These are phyloP conservation scores for Belonocnema kinseyi DNA, from an alignment of 1,140 invertebrate species.

Conservation along the genomic window DNA sequence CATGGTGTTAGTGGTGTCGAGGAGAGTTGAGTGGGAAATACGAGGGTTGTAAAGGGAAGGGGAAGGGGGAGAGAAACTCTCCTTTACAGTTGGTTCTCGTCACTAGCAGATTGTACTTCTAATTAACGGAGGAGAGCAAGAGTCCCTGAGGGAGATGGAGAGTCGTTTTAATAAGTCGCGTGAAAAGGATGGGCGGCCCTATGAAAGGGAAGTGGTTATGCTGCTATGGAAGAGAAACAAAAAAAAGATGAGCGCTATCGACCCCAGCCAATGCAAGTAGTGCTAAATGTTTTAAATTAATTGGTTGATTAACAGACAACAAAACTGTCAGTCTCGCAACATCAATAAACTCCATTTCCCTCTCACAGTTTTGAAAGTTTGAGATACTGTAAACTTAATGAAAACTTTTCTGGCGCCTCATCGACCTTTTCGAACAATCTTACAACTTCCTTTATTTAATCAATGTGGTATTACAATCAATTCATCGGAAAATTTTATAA, in stretches of 20 bases:
- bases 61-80: conserved; percentile 54
- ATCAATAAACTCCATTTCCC: not conserved
- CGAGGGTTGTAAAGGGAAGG: conserved; percentile 51
- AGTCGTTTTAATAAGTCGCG: conserved; percentile 64
- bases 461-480: conserved; percentile 24
- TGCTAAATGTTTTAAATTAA: conserved; percentile 53
- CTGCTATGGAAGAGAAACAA: conserved; percentile 9
- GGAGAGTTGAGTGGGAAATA: conserved; percentile 53
- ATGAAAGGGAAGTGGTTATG: conserved; percentile 3
- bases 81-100: conserved; percentile 66
- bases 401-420: conserved; percentile 16
- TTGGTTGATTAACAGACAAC: conserved; percentile 37
- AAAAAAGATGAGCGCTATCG: conserved; percentile 38
- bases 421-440: conserved; percentile 24
- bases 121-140: conserved; percentile 66
- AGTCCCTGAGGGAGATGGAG: conserved; percentile 57
- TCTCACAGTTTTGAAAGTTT: not conserved
- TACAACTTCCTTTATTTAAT: conserved; percentile 14
- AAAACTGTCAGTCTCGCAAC: conserved; percentile 19
- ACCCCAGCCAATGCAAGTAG: conserved; percentile 4
- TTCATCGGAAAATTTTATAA: not conserved
- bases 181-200: conserved; percentile 7
- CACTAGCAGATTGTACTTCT: conserved; percentile 67
- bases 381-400: not conserved
- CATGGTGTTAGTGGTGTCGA: conserved; percentile 58